Percentiles rank a stretch among this genome's conserved stretches.
These are phyloP conservation scores for Ganaspis sp. DNA, from an alignment of 1,140 invertebrate genomes.

Conservation along the genomic window DNA sequence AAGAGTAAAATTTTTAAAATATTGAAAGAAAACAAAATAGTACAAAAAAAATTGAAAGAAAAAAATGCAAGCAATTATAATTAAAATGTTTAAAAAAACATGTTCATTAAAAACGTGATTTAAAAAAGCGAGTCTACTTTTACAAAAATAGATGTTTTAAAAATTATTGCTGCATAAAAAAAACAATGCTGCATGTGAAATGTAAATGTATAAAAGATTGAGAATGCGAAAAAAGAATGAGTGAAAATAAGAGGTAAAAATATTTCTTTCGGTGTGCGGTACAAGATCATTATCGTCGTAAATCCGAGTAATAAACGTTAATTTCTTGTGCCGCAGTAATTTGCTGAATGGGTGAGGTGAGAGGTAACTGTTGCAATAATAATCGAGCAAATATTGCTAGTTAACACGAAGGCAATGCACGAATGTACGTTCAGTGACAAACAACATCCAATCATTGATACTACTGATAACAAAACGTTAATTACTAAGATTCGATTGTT, in stretches of 20 bases:
- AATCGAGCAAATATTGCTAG: conserved; percentile 13
- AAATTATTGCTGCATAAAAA: too few relatives aligned
- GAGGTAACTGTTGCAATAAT: conserved; percentile 24
- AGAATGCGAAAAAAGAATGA: too few relatives aligned
- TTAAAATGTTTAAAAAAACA: too few relatives aligned
- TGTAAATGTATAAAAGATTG: not conserved
- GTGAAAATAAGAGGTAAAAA: not conserved
- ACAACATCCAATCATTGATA: not conserved
- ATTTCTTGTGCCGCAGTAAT: conserved; percentile 12
- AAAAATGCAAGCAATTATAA: too few relatives aligned
- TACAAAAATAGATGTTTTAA: too few relatives aligned
- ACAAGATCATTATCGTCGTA: conserved; percentile 19
- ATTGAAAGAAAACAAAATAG: too few relatives aligned
- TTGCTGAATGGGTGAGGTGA: conserved; percentile 24
- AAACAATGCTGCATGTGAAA: not conserved
- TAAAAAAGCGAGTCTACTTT: too few relatives aligned
- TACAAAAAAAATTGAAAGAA: too few relatives aligned
- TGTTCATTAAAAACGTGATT: too few relatives aligned
- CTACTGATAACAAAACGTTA: conserved; percentile 4
- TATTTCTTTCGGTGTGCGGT: not conserved
- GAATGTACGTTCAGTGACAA: not conserved
- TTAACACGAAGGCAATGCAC: conserved; percentile 25
- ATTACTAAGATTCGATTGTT: conserved; percentile 25
- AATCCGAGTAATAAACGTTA: conserved; percentile 25
- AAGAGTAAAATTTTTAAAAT: too few relatives aligned